phyloP scores from a whole-genome alignment of 2,797 vertebrate species.

The Lithobates sylvaticus region DNA sequence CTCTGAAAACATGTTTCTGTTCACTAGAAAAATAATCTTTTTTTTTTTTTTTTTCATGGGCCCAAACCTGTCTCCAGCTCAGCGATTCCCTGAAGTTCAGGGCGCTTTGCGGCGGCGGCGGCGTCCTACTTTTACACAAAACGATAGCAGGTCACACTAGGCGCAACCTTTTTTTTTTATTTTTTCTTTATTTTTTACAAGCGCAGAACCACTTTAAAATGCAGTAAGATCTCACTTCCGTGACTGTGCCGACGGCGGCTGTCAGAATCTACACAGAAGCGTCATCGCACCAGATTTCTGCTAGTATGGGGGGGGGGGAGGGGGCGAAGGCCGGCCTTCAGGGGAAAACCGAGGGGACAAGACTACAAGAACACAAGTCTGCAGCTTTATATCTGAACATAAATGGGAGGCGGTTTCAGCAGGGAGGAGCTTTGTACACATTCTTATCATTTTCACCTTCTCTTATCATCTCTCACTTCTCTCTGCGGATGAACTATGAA shows the following conservation, averaged over 20 bases:
- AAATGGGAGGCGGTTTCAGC: no score
- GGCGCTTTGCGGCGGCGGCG: background rate
- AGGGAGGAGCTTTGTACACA: background rate
- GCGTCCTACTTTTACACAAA: conserved; percentile 2
- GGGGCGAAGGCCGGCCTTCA: no score
- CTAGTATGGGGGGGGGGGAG: background rate
- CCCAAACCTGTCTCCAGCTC: background rate
- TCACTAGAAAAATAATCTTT: background rate
- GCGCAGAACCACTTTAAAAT: conserved; percentile 6
- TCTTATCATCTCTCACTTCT: no score
- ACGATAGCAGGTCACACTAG: background rate
- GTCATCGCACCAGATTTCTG: background rate
- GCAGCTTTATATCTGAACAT: no score
- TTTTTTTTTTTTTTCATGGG: background rate
- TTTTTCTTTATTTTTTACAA: background rate
- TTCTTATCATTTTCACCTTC: no score
- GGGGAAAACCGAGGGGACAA: background rate
- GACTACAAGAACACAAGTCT: background rate
- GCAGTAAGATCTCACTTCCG: conserved; percentile 27
- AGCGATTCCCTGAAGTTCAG: background rate
- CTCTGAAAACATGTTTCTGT: background rate
- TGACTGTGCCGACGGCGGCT: background rate
- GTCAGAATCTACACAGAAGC: background rate
- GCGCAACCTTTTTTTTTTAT: background rate
- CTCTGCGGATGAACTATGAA: no score